Percentiles rank a stretch among this genome's conserved stretches.
Evolutionary conservation across 2,113 vertebrate species (phyloP).

Genomic region (Microcebus jonahi): DNA sequence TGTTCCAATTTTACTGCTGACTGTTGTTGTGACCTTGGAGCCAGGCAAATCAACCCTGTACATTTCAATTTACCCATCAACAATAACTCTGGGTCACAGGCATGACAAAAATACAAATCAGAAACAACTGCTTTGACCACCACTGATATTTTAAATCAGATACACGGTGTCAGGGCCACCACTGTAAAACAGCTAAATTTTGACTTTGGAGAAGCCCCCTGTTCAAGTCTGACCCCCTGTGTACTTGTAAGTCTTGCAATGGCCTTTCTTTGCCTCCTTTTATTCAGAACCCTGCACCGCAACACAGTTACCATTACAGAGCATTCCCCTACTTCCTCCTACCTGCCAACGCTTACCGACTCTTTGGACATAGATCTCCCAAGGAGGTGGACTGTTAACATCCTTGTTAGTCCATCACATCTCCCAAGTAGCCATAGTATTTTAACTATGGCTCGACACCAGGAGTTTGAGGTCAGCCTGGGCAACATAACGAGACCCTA

Average conservation of each 20-base stretch:
- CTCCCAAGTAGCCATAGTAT: background rate
- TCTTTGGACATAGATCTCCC: background rate
- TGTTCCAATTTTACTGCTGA: conserved; percentile 37
- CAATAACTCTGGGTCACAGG: background rate
- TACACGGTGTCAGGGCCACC: background rate
- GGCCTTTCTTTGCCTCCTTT: background rate
- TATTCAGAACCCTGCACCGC: background rate
- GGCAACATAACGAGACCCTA: no score
- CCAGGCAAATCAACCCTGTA: background rate
- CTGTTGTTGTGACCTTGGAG: conserved; percentile 63
- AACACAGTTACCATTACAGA: background rate
- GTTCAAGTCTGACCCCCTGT: background rate
- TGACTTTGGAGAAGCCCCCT: background rate
- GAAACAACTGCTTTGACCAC: background rate
- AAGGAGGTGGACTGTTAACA: background rate
- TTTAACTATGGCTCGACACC: background rate
- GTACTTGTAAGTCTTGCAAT: background rate
- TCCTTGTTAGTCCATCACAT: background rate
- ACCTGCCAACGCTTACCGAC: no score
- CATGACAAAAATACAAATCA: background rate
- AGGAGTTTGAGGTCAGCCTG: no score
- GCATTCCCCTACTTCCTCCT: background rate
- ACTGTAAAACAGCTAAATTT: background rate
- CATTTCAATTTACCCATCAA: conserved; percentile 5
- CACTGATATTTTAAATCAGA: background rate